Percentiles rank a stretch among this genome's conserved stretches.
phyloP scores from a whole-genome alignment of 2,797 vertebrate species.

The Sciaenops ocellatus region DNA sequence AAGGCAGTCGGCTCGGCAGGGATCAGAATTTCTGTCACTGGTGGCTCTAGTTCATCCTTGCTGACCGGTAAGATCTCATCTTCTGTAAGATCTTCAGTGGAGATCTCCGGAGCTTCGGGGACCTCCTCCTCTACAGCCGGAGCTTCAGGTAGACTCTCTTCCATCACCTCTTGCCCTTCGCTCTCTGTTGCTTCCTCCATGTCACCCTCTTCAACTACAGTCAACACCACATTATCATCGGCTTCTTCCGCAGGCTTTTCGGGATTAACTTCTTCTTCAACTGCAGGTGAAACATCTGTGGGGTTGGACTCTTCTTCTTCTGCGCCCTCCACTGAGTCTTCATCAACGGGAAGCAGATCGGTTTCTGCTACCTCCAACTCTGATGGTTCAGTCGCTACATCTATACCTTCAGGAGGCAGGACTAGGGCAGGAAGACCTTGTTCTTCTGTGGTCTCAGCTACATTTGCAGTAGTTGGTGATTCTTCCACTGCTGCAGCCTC shows the following conservation, averaged over 20 bases:
- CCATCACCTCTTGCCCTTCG: slow-evolving; percentile 30
- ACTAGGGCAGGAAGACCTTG: slow-evolving; percentile 40
- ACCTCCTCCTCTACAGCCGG: slow-evolving; percentile 40
- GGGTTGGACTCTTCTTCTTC: slow-evolving; percentile 42
- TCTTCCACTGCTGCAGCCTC: slow-evolving; percentile 15
- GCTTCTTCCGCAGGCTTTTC: slow-evolving; percentile 25
- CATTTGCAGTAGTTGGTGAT: slow-evolving; percentile 20
- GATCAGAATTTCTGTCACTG: slow-evolving; percentile 36
- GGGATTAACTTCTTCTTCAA: slow-evolving; percentile 2
- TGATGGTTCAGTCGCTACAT: slow-evolving; percentile 38
- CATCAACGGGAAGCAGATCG: slow-evolving; percentile 25
- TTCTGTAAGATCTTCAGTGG: slow-evolving; percentile 68
- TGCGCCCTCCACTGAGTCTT: slow-evolving; percentile 20
- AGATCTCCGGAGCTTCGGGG: slow-evolving; percentile 55
- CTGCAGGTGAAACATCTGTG: slow-evolving; percentile 21
- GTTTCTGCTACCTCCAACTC: slow-evolving; percentile 42
- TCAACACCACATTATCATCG: not conserved
- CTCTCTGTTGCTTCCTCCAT: slow-evolving; percentile 35
- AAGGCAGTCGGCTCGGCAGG: slow-evolving; percentile 64
- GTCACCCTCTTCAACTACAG: slow-evolving; percentile 38
- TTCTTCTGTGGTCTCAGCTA: slow-evolving; percentile 53
- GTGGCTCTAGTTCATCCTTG: slow-evolving; percentile 31
- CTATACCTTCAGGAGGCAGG: slow-evolving; percentile 43
- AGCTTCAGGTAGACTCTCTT: slow-evolving; percentile 42
- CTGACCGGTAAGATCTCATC: slow-evolving; percentile 76